Evolutionary conservation across 2,797 vertebrate species (phyloP), one percentile per base, ranked within the genome.

Genomic region (Sciaenops ocellatus): DNA sequence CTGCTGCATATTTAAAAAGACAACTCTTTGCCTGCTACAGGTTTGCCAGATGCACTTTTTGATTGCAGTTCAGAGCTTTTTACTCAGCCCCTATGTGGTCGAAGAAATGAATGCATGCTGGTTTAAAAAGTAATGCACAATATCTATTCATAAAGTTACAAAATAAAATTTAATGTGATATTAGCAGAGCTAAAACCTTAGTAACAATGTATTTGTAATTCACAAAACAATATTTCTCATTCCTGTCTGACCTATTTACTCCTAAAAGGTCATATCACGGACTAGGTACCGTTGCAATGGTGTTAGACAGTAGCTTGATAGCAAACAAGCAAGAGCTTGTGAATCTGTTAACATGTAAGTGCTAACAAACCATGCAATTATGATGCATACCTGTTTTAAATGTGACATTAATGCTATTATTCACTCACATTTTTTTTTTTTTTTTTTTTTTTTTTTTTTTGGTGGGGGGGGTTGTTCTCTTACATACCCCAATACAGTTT

Each of bases 251-350:
- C 2, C 26, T 8, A 50, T 48, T 74, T 48, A 13, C 26, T 54
- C 42, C 24, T 54, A 28, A 70, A 75, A 78, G 34, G 34, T 82
- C 63, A 59, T 3, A 22, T 28, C 20, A 42, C 1, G 4, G n/a
- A 59, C 4, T 18, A 55, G 22, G 8, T 46, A 9, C 34, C 34
- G 34, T 12, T 46, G 28, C 5, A 20, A 18, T 38, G 18, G 34
- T 12, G 12, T n/a, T 18, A 26, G 30, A 26, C 17, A 10, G 26
- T 2, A 22, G 15, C 54, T 26, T 48, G 8, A 63, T n/a, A 22
- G 17, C 11, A 60, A 72, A 48, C 55, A 34, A 57, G 13, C 26
- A n/a, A 12, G 18, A 17, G n/a, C 57, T 3, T 28, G 60, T 18
- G 16, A 16, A 34, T 11, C 4, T 46, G 42, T 34, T 63, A 34